Evolutionary conservation across 2,888 invertebrate genomes (phyloP).

Genomic region (Junonia oenone): DNA sequence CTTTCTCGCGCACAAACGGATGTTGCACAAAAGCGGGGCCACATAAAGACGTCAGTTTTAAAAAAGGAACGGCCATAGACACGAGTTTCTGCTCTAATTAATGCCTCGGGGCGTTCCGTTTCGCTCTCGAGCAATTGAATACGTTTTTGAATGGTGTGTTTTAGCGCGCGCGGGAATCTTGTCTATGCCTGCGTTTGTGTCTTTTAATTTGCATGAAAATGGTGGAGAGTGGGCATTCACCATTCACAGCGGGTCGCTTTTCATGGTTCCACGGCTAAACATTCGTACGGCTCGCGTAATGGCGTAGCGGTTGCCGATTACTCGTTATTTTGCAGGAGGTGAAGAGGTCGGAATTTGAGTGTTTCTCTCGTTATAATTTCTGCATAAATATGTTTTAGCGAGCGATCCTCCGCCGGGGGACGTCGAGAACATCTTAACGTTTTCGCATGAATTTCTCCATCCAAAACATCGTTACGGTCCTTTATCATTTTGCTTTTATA

Average conservation of each 20-base stretch:
- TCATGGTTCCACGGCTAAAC: slow-evolving; percentile 51
- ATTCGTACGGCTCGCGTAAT: slow-evolving; percentile 41
- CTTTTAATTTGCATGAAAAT: slow-evolving; percentile 78
- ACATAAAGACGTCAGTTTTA: slow-evolving; percentile 72
- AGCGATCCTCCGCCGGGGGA: slow-evolving; percentile 42
- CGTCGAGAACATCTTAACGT: slow-evolving; percentile 52
- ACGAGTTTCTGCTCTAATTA: slow-evolving; percentile 76
- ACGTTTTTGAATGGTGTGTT: slow-evolving; percentile 69
- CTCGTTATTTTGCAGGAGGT: slow-evolving; percentile 52
- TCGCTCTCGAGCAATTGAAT: slow-evolving; percentile 70
- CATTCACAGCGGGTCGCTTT: slow-evolving; percentile 54
- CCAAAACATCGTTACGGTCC: slow-evolving; percentile 47
- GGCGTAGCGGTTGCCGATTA: slow-evolving; percentile 54
- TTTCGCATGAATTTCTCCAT: slow-evolving; percentile 59
- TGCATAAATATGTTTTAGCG: slow-evolving; percentile 72
- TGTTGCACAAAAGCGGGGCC: slow-evolving; percentile 59
- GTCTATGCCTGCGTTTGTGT: slow-evolving; percentile 66
- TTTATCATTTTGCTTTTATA: slow-evolving; percentile 24
- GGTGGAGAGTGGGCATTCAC: slow-evolving; percentile 61
- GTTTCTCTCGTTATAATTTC: slow-evolving; percentile 67
- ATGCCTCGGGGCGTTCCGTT: slow-evolving; percentile 76
- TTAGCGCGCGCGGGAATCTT: slow-evolving; percentile 64
- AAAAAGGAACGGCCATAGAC: slow-evolving; percentile 71
- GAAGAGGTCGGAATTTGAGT: slow-evolving; percentile 44
- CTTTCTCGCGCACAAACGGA: slow-evolving; percentile 56